Conservation (phyloP, 2,888 invertebrate species). For the Cosmia pyralina region DNA sequence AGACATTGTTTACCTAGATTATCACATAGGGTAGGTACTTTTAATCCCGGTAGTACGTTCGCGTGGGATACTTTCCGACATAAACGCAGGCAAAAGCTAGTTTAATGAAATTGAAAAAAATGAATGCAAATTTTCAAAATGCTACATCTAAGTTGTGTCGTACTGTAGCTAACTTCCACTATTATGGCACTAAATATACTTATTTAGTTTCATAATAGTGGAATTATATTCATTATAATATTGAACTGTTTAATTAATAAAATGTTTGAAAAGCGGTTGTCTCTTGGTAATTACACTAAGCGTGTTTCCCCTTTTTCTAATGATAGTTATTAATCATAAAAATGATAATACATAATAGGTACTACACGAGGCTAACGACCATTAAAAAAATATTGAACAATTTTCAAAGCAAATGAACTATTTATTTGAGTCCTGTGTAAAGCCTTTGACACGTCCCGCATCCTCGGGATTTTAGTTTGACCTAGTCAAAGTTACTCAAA, state of each 20-base stretch:
- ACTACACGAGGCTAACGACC: slow-evolving; percentile 2
- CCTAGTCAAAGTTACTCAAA: neutral
- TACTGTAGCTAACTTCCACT: neutral
- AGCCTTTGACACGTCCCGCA: neutral
- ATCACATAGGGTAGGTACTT: no score
- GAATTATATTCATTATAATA: slow-evolving; percentile 15
- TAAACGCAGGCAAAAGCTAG: no score
- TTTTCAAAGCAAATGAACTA: neutral
- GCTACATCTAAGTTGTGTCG: no score
- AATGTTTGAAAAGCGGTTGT: slow-evolving; percentile 15
- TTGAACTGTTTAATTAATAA: slow-evolving; percentile 1
- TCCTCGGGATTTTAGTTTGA: neutral
- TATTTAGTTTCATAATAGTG: no score
- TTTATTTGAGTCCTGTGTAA: neutral
- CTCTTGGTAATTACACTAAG: slow-evolving; percentile 3
- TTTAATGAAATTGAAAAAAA: no score
- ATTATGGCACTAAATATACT: slow-evolving; percentile 38
- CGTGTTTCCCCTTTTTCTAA: slow-evolving; percentile 1
- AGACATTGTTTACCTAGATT: no score
- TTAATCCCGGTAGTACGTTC: no score
- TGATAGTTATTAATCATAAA: neutral
- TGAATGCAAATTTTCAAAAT: no score
- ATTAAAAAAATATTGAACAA: no score
- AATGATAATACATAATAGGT: no score
- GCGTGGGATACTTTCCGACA: no score